These are phyloP conservation scores for Eulemur coronatus DNA, from an alignment of 2,797 vertebrate genomes.

Conservation along the genomic window DNA sequence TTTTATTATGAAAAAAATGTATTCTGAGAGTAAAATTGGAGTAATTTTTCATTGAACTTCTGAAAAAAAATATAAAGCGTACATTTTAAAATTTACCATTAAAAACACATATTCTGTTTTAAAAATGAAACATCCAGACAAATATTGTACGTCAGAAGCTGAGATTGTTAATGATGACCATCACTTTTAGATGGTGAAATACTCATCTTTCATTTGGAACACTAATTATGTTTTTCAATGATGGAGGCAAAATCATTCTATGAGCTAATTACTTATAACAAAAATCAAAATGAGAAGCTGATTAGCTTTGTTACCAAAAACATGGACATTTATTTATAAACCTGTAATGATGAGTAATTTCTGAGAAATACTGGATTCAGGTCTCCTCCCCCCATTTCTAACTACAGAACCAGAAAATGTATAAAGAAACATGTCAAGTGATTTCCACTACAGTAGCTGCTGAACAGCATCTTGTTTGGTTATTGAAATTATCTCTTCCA, in stretches of 20 bases:
- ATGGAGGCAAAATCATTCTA: not conserved
- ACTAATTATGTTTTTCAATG: constrained; percentile 15
- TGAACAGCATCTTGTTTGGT: constrained; percentile 35
- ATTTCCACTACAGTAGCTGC: constrained; percentile 41
- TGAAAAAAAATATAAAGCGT: not conserved
- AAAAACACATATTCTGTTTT: constrained; percentile 40
- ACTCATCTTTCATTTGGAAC: constrained; percentile 40
- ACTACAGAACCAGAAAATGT: constrained; percentile 7
- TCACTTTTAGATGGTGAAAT: constrained; percentile 18
- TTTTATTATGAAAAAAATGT: not conserved
- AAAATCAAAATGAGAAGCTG: constrained; percentile 42
- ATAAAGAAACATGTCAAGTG: constrained; percentile 16
- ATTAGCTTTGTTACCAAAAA: constrained; percentile 41
- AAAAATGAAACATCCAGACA: not conserved
- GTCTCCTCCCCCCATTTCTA: not conserved
- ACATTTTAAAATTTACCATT: constrained; percentile 49
- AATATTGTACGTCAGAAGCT: not conserved
- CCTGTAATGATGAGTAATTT: constrained; percentile 18
- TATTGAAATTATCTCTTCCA: constrained; percentile 51
- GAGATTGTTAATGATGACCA: not conserved
- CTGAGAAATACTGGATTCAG: constrained; percentile 42
- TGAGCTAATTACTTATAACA: constrained; percentile 49
- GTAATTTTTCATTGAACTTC: not conserved
- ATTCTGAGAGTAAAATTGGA: not conserved
- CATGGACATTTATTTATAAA: constrained; percentile 29